Conservation (phyloP, 2,797 vertebrate genomes). For the Cheirogaleus major region DNA sequence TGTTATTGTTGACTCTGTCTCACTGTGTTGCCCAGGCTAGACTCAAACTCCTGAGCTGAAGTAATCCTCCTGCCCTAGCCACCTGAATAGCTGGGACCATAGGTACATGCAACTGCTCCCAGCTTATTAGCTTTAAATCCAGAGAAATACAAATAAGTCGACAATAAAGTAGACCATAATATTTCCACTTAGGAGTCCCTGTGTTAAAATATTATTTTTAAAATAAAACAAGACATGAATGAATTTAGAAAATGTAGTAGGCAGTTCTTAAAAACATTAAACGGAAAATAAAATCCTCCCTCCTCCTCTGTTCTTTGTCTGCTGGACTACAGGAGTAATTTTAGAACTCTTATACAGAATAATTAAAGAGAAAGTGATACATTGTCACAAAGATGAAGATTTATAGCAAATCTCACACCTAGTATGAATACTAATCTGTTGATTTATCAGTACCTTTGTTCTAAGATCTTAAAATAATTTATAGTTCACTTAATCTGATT, state of each 20-base stretch:
- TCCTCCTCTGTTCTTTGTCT: not conserved
- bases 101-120: not conserved
- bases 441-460: not conserved
- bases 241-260: not conserved
- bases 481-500: not conserved
- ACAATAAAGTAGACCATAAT: not conserved
- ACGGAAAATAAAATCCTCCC: not conserved
- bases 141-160: not conserved
- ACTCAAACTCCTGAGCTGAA: not conserved
- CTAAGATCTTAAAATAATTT: not conserved
- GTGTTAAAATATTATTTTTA: slow-evolving; percentile 19
- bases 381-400: not conserved
- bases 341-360: not conserved
- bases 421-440: not conserved
- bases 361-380: not conserved
- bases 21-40: too few relatives aligned
- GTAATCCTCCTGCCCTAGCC: not conserved
- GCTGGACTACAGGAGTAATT: not conserved
- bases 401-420: not conserved
- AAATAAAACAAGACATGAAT: not conserved
- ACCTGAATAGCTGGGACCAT: not conserved
- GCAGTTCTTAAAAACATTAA: not conserved
- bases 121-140: not conserved
- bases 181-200: not conserved
- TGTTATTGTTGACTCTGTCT: not conserved